Evolutionary conservation across 2,888 invertebrate genomes (phyloP).

Genomic region (Caenorhabditis sinica): DNA sequence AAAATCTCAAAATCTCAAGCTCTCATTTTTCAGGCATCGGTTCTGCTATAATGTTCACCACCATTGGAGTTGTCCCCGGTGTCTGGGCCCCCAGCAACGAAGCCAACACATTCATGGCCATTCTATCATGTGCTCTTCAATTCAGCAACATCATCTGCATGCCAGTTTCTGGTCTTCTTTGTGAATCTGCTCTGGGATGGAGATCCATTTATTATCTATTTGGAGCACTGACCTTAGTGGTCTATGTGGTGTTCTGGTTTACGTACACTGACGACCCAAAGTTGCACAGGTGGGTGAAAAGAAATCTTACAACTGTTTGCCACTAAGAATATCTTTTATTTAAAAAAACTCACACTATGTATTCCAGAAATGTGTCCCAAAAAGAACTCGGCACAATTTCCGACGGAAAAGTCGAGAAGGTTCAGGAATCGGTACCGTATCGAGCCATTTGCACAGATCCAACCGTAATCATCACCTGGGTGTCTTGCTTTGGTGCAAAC

Average conservation of each 20-base stretch:
- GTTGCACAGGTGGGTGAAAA: constrained; percentile 66
- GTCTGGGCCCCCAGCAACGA: constrained; percentile 63
- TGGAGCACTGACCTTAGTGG: constrained; percentile 61
- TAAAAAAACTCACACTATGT: too few species aligned
- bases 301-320: too few species aligned
- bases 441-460: constrained; percentile 43
- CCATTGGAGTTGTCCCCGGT: constrained; percentile 64
- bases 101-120: constrained; percentile 66
- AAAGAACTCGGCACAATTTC: constrained; percentile 65
- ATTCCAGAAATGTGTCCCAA: constrained; percentile 58
- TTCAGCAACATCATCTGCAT: constrained; percentile 62
- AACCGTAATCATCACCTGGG: constrained; percentile 50
- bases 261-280: constrained; percentile 69
- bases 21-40: constrained; percentile 63
- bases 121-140: constrained; percentile 66
- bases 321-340: too few species aligned
- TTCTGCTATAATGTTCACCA: constrained; percentile 62
- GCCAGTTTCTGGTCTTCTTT: constrained; percentile 65
- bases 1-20: too few species aligned
- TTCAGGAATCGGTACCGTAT: constrained; percentile 65
- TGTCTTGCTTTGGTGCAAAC: constrained; percentile 53
- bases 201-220: constrained; percentile 65
- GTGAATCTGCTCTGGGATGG: constrained; percentile 65
- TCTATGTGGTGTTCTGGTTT: constrained; percentile 58
- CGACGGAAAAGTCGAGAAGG: constrained; percentile 54